Conservation (phyloP, 2,888 invertebrate genomes). For the Drosophila neutralis region DNA sequence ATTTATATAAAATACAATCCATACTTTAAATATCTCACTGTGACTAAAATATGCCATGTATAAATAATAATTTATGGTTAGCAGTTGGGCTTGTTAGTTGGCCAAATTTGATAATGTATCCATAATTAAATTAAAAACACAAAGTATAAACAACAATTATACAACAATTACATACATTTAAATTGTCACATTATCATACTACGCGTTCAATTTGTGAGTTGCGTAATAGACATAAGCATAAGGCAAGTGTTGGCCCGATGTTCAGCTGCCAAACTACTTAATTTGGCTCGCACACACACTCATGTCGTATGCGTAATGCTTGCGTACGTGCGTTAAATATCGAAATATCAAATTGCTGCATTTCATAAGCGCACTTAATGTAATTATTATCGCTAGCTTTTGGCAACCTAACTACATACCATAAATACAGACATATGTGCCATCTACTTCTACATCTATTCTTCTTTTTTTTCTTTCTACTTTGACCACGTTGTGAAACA, state of each 20-base stretch:
- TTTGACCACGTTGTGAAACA: constrained; percentile 42
- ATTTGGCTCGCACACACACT: constrained; percentile 9
- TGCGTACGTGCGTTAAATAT: constrained; percentile 59
- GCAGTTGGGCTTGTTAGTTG: not conserved
- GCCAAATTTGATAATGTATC: not conserved
- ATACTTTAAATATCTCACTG: not conserved
- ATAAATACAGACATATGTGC: constrained; percentile 15
- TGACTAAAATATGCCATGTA: not conserved
- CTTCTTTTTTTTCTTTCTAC: not conserved
- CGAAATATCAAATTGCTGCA: constrained; percentile 51
- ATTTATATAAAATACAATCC: not conserved
- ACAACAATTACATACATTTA: constrained; percentile 10
- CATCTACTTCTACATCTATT: constrained; percentile 6
- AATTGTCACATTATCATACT: constrained; percentile 28
- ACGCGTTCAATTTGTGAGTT: constrained; percentile 9
- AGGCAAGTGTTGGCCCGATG: constrained; percentile 11
- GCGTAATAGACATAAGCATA: constrained; percentile 25
- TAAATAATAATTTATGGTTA: not conserved
- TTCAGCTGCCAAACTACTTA: constrained; percentile 31
- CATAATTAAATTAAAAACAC: not conserved
- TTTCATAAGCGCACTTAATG: constrained; percentile 56
- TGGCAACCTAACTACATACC: constrained; percentile 17
- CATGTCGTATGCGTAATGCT: constrained; percentile 67
- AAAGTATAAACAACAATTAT: not conserved
- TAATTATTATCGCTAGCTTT: constrained; percentile 74